A percentile compares a stretch with the other conserved stretches of the same genome.
Conservation (phyloP, 1,140 invertebrate species). For the Bombus confusus region DNA sequence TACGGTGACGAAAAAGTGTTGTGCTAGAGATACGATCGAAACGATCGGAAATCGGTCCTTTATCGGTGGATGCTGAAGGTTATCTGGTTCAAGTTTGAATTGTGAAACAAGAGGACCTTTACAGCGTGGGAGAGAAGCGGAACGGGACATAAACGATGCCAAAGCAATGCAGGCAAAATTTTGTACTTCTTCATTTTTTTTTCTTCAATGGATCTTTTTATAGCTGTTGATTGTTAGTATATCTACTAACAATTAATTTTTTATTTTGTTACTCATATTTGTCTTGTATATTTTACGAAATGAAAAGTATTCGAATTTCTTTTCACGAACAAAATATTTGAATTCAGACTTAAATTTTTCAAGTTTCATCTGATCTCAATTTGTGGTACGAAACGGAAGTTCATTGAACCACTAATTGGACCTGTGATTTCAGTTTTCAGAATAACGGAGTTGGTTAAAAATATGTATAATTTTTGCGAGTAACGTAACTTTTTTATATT, state of each 20-base stretch:
- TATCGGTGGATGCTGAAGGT: slow-evolving; percentile 20
- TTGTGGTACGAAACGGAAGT: not conserved
- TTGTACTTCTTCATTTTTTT: slow-evolving; percentile 8
- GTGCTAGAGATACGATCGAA: not conserved
- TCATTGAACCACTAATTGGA: slow-evolving; percentile 13
- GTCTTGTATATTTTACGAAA: not conserved
- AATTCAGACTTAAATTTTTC: not conserved
- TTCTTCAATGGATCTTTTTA: not conserved
- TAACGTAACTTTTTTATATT: not conserved
- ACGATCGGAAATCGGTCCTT: not conserved
- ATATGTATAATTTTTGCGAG: slow-evolving; percentile 21
- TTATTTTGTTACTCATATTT: not conserved
- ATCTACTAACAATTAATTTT: not conserved
- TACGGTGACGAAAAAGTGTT: slow-evolving; percentile 31
- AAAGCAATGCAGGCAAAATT: slow-evolving; percentile 66
- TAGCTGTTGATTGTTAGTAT: not conserved
- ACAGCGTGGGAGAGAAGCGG: slow-evolving; percentile 54
- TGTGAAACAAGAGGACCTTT: slow-evolving; percentile 26
- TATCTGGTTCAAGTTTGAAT: slow-evolving; percentile 30
- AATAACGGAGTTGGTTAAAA: not conserved
- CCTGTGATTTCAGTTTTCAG: not conserved
- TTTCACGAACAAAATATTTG: not conserved
- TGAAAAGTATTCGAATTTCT: not conserved
- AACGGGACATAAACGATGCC: slow-evolving; percentile 62
- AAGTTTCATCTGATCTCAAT: not conserved